These are phyloP conservation scores for Chrysodeixis includens DNA, from an alignment of 2,888 invertebrate species.

Conservation along the genomic window DNA sequence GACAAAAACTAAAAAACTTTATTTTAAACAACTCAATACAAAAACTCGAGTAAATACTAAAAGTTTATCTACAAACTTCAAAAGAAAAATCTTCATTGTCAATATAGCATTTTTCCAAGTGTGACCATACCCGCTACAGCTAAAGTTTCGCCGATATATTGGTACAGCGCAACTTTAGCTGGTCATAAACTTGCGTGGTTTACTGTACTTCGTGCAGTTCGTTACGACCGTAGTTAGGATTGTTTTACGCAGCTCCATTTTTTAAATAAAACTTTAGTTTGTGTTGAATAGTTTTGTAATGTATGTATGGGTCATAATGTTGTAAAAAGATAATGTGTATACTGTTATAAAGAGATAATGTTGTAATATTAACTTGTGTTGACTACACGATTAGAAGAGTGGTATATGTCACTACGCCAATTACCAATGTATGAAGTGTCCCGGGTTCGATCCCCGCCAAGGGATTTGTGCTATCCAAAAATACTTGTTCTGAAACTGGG, in stretches of 20 bases:
- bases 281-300: neutral
- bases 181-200: conserved; percentile 47
- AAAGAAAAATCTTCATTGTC: conserved; percentile 23
- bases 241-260: conserved; percentile 21
- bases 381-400: too few relatives aligned
- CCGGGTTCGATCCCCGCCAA: too few relatives aligned
- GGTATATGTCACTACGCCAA: too few relatives aligned
- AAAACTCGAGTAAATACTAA: conserved; percentile 8
- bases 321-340: neutral
- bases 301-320: neutral
- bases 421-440: too few relatives aligned
- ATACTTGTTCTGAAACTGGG: too few relatives aligned
- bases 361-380: too few relatives aligned
- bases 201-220: conserved; percentile 38
- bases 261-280: conserved; percentile 17
- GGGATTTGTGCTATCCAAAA: too few relatives aligned
- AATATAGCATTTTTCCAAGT: conserved; percentile 29
- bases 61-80: conserved; percentile 6
- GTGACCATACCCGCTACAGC: conserved; percentile 23
- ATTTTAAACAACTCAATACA: conserved; percentile 8
- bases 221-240: conserved; percentile 16
- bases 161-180: conserved; percentile 25
- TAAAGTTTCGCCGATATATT: conserved; percentile 53
- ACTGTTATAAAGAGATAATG: too few relatives aligned
- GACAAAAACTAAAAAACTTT: too few relatives aligned